Evolutionary conservation across 35 echinoderm and acorn worm genomes (phyloP).

Genomic region (Strongylocentrotus purpuratus): DNA sequence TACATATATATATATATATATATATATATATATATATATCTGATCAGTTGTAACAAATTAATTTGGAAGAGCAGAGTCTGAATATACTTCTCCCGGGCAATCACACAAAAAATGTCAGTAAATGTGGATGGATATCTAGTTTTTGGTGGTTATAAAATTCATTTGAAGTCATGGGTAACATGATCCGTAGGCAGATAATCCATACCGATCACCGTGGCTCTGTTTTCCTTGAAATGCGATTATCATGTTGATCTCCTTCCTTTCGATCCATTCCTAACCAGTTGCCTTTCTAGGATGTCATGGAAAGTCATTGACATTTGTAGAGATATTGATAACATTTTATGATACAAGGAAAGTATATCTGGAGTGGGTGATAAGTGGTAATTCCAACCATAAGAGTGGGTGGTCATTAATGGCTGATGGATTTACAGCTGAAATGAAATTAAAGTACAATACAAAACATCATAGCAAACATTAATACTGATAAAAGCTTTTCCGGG

Average conservation of each 20-base stretch:
- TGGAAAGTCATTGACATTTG: constrained; percentile 11
- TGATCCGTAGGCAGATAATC: neutral
- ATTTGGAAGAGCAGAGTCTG: too few species aligned
- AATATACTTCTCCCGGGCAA: neutral
- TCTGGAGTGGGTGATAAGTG: neutral
- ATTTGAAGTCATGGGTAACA: neutral
- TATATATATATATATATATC: too few species aligned
- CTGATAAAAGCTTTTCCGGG: neutral
- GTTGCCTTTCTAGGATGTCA: neutral
- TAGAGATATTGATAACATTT: neutral
- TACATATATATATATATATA: too few species aligned
- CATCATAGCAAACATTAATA: too few species aligned
- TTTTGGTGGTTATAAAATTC: neutral
- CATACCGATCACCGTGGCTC: neutral
- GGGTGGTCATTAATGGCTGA: neutral
- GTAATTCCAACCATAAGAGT: neutral
- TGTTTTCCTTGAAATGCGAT: neutral
- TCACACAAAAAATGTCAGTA: neutral
- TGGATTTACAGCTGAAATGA: neutral
- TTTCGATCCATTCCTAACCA: neutral
- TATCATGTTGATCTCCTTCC: neutral
- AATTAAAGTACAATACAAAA: neutral
- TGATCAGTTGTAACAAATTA: too few species aligned
- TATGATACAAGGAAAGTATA: neutral
- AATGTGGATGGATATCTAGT: too few species aligned